Percentiles rank a stretch among this genome's conserved stretches.
Evolutionary conservation across 2,888 invertebrate species (phyloP).

Genomic region (Phlogophora meticulosa): DNA sequence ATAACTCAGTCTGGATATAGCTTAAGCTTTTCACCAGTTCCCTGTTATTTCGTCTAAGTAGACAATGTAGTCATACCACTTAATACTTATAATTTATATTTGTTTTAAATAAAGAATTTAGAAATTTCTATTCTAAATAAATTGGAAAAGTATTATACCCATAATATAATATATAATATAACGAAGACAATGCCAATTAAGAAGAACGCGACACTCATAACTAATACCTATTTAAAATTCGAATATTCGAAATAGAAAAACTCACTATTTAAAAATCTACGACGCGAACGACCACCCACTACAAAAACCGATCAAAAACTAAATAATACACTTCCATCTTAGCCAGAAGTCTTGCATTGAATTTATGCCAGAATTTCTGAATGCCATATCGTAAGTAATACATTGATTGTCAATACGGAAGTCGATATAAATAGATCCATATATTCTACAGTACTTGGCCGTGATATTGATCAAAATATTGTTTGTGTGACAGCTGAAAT

Average conservation of each 20-base stretch:
- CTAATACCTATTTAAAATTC: constrained; percentile 1
- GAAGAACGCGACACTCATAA: constrained; percentile 32
- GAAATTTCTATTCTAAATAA: constrained; percentile 31
- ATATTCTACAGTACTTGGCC: constrained; percentile 51
- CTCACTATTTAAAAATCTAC: constrained; percentile 49
- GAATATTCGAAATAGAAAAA: constrained; percentile 28
- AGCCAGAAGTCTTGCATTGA: constrained; percentile 58
- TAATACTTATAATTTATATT: neutral
- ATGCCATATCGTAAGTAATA: constrained; percentile 28
- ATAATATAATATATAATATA: constrained; percentile 44
- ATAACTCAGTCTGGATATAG: neutral
- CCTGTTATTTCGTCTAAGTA: neutral
- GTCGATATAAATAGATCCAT: constrained; percentile 59
- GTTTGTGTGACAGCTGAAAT: constrained; percentile 2
- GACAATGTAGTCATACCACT: constrained; percentile 4
- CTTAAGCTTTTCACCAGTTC: neutral
- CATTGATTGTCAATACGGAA: constrained; percentile 65
- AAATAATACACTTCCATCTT: constrained; percentile 1
- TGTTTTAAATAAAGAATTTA: neutral
- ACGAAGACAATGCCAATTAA: constrained; percentile 44
- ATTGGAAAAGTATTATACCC: constrained; percentile 55
- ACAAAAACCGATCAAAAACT: constrained; percentile 38
- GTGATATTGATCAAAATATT: constrained; percentile 10
- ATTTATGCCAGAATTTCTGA: constrained; percentile 64
- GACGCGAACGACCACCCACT: constrained; percentile 34